Conservation (phyloP, 1,140 invertebrate genomes). For the Laodelphax striatellus region DNA sequence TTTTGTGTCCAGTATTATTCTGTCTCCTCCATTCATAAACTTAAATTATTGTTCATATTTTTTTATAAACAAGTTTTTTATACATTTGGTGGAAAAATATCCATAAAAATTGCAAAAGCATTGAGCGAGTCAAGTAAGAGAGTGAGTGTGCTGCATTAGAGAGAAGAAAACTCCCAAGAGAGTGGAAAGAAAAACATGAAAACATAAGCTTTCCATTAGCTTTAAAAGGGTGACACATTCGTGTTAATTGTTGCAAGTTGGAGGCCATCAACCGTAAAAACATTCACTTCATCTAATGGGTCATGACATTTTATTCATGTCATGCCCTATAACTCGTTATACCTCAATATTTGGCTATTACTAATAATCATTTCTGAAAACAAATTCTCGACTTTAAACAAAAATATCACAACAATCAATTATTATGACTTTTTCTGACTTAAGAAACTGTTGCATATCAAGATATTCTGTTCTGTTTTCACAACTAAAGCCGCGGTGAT, state of each 20-base stretch:
- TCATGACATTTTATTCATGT: constrained; percentile 9
- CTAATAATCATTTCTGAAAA: no score
- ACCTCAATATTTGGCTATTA: background rate
- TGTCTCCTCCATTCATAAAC: background rate
- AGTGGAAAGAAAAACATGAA: background rate
- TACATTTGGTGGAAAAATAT: background rate
- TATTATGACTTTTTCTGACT: no score
- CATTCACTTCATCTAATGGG: background rate
- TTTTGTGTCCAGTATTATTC: no score
- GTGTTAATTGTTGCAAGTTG: constrained; percentile 1
- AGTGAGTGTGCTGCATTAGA: background rate
- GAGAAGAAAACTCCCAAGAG: background rate
- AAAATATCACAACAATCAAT: no score
- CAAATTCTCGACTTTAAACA: no score
- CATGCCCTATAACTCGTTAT: background rate
- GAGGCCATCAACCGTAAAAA: background rate
- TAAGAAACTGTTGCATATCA: no score
- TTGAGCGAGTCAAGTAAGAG: background rate
- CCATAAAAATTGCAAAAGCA: background rate
- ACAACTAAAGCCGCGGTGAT: no score
- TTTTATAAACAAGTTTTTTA: background rate
- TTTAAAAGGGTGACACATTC: constrained; percentile 3
- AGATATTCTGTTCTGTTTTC: no score
- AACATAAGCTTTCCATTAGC: background rate
- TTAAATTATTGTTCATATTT: background rate